Conservation (phyloP, 2,113 vertebrate species). For the Phylloscopus trochiloides region DNA sequence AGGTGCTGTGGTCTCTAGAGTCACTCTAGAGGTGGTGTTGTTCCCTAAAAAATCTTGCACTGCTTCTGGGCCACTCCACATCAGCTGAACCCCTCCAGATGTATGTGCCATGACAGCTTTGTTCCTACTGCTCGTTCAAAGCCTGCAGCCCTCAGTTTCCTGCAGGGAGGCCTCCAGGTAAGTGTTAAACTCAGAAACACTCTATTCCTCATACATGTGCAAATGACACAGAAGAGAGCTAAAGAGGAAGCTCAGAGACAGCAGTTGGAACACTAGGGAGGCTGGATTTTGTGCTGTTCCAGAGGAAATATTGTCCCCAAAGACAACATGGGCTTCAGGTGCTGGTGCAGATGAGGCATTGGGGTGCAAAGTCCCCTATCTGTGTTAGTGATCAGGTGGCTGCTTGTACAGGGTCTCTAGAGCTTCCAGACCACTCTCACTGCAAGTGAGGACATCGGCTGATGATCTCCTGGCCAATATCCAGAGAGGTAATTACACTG, state of each 20-base stretch:
- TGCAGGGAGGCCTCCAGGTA: not conserved
- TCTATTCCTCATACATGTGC: not conserved
- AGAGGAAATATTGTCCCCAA: not conserved
- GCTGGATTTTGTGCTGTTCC: not conserved
- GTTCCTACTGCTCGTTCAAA: not conserved
- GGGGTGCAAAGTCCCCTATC: not conserved
- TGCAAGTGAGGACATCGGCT: not conserved
- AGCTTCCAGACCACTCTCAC: not conserved
- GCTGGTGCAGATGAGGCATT: not conserved
- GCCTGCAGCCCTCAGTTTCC: not conserved
- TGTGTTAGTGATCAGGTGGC: not conserved
- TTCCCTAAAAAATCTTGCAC: not conserved
- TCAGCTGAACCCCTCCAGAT: not conserved
- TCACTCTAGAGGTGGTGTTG: not conserved
- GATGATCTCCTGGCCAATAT: not conserved
- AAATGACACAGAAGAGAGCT: not conserved
- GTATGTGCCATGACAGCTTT: accelerated
- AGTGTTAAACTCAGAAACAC: not conserved
- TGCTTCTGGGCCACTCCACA: not conserved
- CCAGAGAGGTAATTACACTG: not conserved
- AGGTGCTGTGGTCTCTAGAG: not conserved
- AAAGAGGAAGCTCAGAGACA: not conserved
- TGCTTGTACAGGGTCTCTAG: not conserved
- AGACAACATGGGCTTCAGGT: accelerated
- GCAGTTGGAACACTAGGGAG: not conserved